A percentile compares a stretch with the other conserved stretches of the same genome.
These are phyloP conservation scores for Sisor rabdophorus DNA, from an alignment of 2,113 vertebrate genomes.

Conservation along the genomic window DNA sequence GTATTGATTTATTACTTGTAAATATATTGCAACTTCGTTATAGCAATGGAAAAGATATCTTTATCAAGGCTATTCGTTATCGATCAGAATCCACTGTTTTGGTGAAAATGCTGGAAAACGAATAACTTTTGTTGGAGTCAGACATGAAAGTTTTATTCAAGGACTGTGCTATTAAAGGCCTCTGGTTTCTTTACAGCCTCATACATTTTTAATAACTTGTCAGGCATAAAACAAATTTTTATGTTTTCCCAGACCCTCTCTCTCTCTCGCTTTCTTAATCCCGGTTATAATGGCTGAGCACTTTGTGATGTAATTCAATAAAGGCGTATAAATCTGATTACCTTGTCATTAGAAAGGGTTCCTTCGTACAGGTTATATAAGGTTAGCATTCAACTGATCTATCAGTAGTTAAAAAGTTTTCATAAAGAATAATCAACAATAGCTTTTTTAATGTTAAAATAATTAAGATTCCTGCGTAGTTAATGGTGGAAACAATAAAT, in stretches of 20 bases:
- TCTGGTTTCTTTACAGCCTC: conserved; percentile 30
- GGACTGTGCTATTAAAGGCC: conserved; percentile 39
- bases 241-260: conserved; percentile 24
- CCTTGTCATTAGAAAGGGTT: not conserved
- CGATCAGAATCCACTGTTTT: conserved; percentile 10
- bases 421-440: not conserved
- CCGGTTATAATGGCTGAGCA: conserved; percentile 13
- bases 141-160: conserved; percentile 47
- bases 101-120: conserved; percentile 26
- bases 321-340: conserved; percentile 5
- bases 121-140: conserved; percentile 39
- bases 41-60: not conserved
- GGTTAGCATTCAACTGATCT: not conserved
- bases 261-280: not conserved
- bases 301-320: conserved; percentile 13
- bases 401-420: not conserved
- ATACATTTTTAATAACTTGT: conserved; percentile 43
- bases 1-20: too few relatives aligned
- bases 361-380: not conserved
- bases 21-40: too few relatives aligned
- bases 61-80: conserved; percentile 18
- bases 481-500: too few relatives aligned
- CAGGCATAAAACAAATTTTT: conserved; percentile 32
- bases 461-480: not conserved
- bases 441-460: not conserved